These are phyloP conservation scores for Gortyna flavago DNA, from an alignment of 2,888 invertebrate genomes.

Conservation along the genomic window DNA sequence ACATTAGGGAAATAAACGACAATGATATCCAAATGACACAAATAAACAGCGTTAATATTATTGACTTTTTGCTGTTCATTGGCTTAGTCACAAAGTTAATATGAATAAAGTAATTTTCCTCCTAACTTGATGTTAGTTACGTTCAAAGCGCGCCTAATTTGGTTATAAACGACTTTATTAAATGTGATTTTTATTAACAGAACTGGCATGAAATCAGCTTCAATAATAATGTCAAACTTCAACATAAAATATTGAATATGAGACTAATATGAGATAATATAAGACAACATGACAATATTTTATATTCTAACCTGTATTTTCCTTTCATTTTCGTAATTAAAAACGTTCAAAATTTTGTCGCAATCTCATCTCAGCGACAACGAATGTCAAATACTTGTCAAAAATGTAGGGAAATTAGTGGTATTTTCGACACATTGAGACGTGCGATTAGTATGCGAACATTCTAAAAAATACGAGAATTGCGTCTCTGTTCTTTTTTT, in stretches of 20 bases:
- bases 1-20: slow-evolving; percentile 1
- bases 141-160: slow-evolving; percentile 20
- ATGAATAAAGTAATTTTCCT: slow-evolving; percentile 21
- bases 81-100: background rate
- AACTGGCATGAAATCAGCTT: background rate
- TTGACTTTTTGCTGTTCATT: slow-evolving; percentile 43
- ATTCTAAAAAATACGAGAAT: background rate
- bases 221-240: background rate
- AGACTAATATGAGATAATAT: no score
- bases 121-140: slow-evolving; percentile 1
- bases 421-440: background rate
- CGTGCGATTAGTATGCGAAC: background rate
- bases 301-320: background rate
- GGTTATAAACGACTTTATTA: slow-evolving; percentile 3
- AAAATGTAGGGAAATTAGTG: background rate
- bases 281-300: background rate
- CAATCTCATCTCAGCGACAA: no score
- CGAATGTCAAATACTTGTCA: background rate
- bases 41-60: slow-evolving; percentile 34
- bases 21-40: slow-evolving; percentile 19
- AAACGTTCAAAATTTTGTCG: no score
- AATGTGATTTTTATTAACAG: background rate
- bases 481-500: background rate
- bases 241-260: no score
- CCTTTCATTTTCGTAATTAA: background rate